Evolutionary conservation across 64 coral and sea anemone genomes (phyloP), one percentile per base, ranked within the genome.

Genomic region (Stichodactyla helianthus): DNA sequence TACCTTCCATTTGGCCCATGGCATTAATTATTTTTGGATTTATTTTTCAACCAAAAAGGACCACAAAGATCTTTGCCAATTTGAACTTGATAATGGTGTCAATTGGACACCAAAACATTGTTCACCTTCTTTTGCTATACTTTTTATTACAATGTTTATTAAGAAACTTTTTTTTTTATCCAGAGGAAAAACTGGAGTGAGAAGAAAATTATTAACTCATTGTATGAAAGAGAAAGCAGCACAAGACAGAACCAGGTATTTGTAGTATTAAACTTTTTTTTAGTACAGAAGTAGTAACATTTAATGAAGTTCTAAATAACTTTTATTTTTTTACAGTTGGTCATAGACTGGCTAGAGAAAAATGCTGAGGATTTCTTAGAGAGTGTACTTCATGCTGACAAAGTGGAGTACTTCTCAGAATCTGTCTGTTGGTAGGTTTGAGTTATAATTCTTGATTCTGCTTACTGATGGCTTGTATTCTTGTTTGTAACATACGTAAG

Each of bases 291-390:
- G 7, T 74, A 74, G 22, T 18, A n/a, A 70, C 8, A 25, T 18
- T 23, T 22, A 20, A 5, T 23, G 17, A 6, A n/a, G 65, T 22
- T 4, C 7, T 23, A 22, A 71, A 8, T 4, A 9, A 71, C 3
- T 0, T 71, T 71, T 74, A 5, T 74, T 26, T 26, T 86, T 81
- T 52, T 50, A 14, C 71, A 99, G 97, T 85, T 99, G 77, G 97
- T 99, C 8, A 89, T 99, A 83, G 97, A 99, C 86, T 99, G 97
- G 97, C 64, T 99, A 63, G 97, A 99, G 68, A 94, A 99, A 77
- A 99, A 99, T 89, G 93, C 88, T 84, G 97, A 99, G 28, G 90
- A 95, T 83, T 99, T 87, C 84, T 27, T 99, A 63, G 89, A 85
- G 10, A 86, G 81, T 64, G 89, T 99, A 31, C 77, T 99, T 54